Evolutionary conservation across 2,797 vertebrate genomes (phyloP), one percentile per base, ranked within the genome.

Genomic region (Anguilla megastoma): DNA sequence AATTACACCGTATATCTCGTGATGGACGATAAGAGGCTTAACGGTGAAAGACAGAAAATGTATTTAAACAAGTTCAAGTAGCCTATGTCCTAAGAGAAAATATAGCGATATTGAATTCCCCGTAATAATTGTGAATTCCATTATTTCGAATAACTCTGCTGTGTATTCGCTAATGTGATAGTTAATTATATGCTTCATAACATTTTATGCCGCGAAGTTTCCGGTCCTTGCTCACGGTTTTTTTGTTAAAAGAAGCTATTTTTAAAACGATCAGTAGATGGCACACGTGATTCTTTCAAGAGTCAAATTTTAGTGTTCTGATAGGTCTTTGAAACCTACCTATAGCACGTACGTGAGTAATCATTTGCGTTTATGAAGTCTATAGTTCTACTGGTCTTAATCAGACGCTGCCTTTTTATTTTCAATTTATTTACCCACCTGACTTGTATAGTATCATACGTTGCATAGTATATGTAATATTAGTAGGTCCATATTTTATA

Each of bases 191-290:
- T 76, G 10, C 6, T 50, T 36, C 66, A 16, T 63, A 21, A 36
- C 24, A 36, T 76, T 76, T 18, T 76, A 3, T 41, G 71, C 36
- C 5, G 36, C 0, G 30, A 16, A 30, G 71, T 2, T 27, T 76
- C 63, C 12, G 4, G 14, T 76, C 30, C 71, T 36, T 76, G 21
- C 71, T 76, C 71, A 27, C 66, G 12, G 33, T 33, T 76, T 76
- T 30, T 3, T 76, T 76, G 71, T 3, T 27, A 27, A 71, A 84
- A 50, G 0, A 36, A 63, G 50, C 79, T 8, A 48, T 89, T 84
- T 84, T 86, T 56, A 45, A 58, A 87, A 18, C 85, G 63, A 50
- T 74, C 88, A 86, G 80, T 86, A 89, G 88, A 69, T 86, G 88
- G 66, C 88, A 89, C 14, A 86, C 63, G 27, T 36, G 54, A 10